Evolutionary conservation across 2,113 vertebrate genomes (phyloP), one percentile per base, ranked within the genome.

Genomic region (Caracal caracal): DNA sequence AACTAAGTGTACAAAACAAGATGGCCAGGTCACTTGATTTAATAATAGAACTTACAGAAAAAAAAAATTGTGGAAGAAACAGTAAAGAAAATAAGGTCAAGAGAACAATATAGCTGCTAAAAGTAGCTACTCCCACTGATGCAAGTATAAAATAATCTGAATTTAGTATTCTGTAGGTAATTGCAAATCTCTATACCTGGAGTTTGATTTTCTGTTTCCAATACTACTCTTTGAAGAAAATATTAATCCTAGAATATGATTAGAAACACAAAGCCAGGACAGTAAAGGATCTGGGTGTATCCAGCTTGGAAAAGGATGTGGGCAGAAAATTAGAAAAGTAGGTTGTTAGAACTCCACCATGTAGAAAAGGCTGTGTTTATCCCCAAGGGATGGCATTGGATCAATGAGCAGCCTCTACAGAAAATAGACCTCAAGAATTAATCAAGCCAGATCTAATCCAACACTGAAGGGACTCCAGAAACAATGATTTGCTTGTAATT

Each of bases 311-410:
- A 37, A 65, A 35, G 10, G 47, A 37, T 6, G 2, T 59, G 26
- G 8, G 11, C 26, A 70, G 30, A 30, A 79, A 53, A 61, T 22
- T 12, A 65, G 49, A 92, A 53, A 3, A 26, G 0, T 24, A 68
- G 43, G 11, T 70, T 37, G 56, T 85, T 37, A 59, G 37, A 61
- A 63, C 37, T 2, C 28, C 2, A 2, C 28, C 47, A 35, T 17
- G 19, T 11, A 10, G 30, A 49, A 59, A 33, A 78, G 26, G 3
- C 20, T 35, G 5, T 79, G 11, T n/a, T 19, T 20, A 47, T 15
- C 3, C 0, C 61, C 35, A n/a, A 33, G 5, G 6, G 20, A 2
- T 8, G 49, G 5, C 49, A 10, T 7, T 15, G 16, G 7, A n/a
- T 63, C n/a, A 70, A 51, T 61, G 71, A 73, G 1, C 5, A 40